Evolutionary conservation across 2,797 vertebrate genomes (phyloP).

Genomic region (Muscicapa comitata): DNA sequence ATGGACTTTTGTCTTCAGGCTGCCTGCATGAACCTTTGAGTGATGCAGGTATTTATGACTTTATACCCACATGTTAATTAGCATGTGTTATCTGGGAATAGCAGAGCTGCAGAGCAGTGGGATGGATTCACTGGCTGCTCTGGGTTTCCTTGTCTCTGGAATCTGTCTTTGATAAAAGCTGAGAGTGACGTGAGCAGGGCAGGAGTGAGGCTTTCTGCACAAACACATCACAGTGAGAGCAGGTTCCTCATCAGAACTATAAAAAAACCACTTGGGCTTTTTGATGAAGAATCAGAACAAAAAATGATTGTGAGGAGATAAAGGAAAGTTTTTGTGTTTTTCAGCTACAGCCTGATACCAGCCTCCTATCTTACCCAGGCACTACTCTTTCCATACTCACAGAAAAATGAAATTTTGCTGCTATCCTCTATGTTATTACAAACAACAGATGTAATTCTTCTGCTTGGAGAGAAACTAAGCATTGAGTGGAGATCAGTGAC

Average conservation of each 20-base stretch:
- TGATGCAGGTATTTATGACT: background rate
- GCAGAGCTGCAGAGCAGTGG: background rate
- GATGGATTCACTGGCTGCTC: background rate
- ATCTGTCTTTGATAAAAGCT: background rate
- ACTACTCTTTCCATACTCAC: background rate
- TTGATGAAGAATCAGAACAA: background rate
- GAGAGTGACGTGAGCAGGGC: background rate
- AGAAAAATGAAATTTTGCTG: background rate
- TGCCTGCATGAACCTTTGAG: background rate
- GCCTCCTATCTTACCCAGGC: background rate
- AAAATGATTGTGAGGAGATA: background rate
- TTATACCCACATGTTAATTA: background rate
- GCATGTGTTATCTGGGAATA: background rate
- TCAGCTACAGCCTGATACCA: background rate
- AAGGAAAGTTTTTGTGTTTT: background rate
- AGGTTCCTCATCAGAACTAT: background rate
- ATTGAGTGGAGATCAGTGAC: background rate
- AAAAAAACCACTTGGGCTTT: background rate
- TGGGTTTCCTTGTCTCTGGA: background rate
- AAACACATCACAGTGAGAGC: background rate
- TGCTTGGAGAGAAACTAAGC: background rate
- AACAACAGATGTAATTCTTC: background rate
- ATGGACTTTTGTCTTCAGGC: background rate
- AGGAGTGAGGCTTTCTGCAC: background rate
- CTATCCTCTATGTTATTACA: background rate